These are phyloP conservation scores for Pangasius krempfi DNA, from an alignment of 2,797 vertebrate genomes.

Conservation along the genomic window DNA sequence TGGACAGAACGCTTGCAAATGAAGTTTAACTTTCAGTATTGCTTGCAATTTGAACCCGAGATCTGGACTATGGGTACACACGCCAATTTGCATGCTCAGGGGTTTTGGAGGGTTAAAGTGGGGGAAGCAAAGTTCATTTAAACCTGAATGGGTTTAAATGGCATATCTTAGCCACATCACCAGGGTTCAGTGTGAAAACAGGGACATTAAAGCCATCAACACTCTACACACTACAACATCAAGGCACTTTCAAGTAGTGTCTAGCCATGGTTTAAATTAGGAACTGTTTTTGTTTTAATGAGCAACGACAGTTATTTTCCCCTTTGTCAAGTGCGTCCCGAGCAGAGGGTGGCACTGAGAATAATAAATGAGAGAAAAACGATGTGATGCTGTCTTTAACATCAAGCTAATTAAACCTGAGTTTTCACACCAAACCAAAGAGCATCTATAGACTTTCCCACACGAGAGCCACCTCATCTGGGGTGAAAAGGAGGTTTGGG, in stretches of 20 bases:
- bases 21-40: neutral
- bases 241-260: neutral
- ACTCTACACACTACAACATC: too few relatives aligned
- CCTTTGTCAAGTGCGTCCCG: neutral
- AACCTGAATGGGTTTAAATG: too few relatives aligned
- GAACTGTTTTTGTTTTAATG: neutral
- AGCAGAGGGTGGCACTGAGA: neutral
- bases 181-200: neutral
- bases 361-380: neutral
- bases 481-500: neutral
- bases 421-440: too few relatives aligned
- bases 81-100: neutral
- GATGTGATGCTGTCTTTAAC: neutral
- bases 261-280: neutral
- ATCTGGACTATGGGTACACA: too few relatives aligned
- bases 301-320: neutral
- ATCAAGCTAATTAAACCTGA: neutral
- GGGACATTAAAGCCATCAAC: neutral
- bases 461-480: too few relatives aligned
- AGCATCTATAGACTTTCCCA: neutral
- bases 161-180: neutral
- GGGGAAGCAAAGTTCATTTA: neutral
- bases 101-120: neutral
- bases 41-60: neutral
- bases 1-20: conserved; percentile 1